Evolutionary conservation across 92 coral and sea anemone genomes (phyloP).

Genomic region (Actinostola sp.): DNA sequence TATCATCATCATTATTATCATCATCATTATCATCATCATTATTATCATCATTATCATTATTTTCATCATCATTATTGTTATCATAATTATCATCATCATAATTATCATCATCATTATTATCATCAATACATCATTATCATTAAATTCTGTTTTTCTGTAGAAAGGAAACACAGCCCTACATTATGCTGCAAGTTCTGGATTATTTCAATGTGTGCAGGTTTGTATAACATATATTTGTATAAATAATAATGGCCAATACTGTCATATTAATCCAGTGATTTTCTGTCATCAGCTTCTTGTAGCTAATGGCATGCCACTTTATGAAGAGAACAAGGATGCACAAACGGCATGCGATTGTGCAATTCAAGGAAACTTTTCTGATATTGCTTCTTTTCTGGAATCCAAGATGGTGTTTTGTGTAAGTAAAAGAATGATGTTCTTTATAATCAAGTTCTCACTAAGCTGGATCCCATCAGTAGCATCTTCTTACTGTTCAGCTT

Average conservation of each 20-base stretch:
- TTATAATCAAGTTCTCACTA: too few species aligned
- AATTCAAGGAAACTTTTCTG: constrained; percentile 73
- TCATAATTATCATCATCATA: too few species aligned
- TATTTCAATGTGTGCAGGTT: constrained; percentile 93
- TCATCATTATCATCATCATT: too few species aligned
- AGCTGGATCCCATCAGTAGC: too few species aligned
- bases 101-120: too few species aligned
- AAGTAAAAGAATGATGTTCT: constrained; percentile 39
- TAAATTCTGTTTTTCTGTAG: constrained; percentile 22
- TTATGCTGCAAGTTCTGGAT: constrained; percentile 91
- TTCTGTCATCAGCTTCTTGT: constrained; percentile 90
- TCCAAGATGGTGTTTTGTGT: constrained; percentile 99
- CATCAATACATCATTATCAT: too few species aligned
- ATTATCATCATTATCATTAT: too few species aligned
- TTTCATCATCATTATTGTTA: too few species aligned
- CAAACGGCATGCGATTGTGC: constrained; percentile 99
- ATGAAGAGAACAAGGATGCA: constrained; percentile 83
- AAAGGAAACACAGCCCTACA: constrained; percentile 91
- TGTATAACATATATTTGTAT: constrained; percentile 6
- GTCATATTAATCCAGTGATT: too few species aligned
- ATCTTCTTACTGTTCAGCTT: too few species aligned
- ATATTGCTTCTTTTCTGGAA: constrained; percentile 93
- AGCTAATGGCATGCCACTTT: constrained; percentile 80
- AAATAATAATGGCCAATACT: neutral
- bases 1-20: too few species aligned